Evolutionary conservation across 1,140 invertebrate genomes (phyloP).

Genomic region (Pseudomyrmex cubaensis): DNA sequence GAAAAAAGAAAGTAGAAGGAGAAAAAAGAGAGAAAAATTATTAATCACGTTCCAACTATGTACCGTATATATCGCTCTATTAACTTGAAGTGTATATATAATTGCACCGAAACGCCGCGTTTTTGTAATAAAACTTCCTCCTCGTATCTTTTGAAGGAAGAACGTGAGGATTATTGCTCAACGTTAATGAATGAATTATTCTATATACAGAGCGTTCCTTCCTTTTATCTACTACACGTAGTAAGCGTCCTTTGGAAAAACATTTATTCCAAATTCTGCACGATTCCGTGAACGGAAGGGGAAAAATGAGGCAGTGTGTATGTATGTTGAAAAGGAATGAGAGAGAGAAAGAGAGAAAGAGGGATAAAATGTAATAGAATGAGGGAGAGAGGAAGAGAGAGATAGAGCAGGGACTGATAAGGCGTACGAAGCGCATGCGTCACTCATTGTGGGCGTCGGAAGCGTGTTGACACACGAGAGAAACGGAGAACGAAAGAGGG

Average conservation of each 20-base stretch:
- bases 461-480: constrained; percentile 71
- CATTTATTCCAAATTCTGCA: neutral
- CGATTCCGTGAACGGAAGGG: neutral
- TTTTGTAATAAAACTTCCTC: too few species aligned
- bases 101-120: too few species aligned
- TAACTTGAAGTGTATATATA: too few species aligned
- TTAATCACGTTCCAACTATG: too few species aligned
- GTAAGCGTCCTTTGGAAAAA: neutral
- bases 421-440: constrained; percentile 72
- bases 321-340: neutral
- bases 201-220: too few species aligned
- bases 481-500: constrained; percentile 50
- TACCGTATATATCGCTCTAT: too few species aligned
- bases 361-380: constrained; percentile 16
- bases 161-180: too few species aligned
- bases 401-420: constrained; percentile 60
- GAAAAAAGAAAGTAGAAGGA: neutral
- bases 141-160: too few species aligned
- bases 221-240: too few species aligned
- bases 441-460: constrained; percentile 68
- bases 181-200: too few species aligned
- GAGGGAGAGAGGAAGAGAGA: constrained; percentile 31
- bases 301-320: neutral
- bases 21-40: constrained; percentile 9
- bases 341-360: constrained; percentile 17